Evolutionary conservation across 2,888 invertebrate genomes (phyloP).

Genomic region (Aleiodes testaceus): DNA sequence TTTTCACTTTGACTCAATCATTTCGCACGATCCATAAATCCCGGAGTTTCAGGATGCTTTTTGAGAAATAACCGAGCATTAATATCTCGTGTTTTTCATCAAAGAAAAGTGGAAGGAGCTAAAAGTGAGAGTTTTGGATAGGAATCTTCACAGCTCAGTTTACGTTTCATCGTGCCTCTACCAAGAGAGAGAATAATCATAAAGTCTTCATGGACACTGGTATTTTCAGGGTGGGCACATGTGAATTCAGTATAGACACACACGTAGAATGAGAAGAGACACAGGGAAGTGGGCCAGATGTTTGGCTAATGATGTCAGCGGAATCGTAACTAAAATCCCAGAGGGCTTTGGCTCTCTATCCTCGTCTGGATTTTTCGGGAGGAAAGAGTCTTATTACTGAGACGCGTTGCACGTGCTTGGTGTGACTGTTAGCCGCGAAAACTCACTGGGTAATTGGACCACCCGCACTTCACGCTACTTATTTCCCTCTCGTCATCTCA

Average conservation of each 20-base stretch:
- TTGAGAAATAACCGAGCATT: not conserved
- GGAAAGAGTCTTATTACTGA: slow-evolving; percentile 71
- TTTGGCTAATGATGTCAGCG: slow-evolving; percentile 73
- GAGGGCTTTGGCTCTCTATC: slow-evolving; percentile 47
- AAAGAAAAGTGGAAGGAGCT: not conserved
- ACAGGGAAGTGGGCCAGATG: slow-evolving; percentile 67
- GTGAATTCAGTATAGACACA: slow-evolving; percentile 21
- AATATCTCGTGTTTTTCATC: slow-evolving; percentile 13
- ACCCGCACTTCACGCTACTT: slow-evolving; percentile 65
- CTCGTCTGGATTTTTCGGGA: slow-evolving; percentile 50
- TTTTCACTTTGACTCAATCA: slow-evolving; percentile 44
- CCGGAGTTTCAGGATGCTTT: slow-evolving; percentile 1
- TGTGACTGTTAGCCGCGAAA: slow-evolving; percentile 61
- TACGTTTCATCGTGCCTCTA: slow-evolving; percentile 17
- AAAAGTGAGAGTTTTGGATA: not conserved
- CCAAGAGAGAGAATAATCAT: slow-evolving; percentile 17
- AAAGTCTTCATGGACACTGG: slow-evolving; percentile 15
- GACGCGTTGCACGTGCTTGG: slow-evolving; percentile 44
- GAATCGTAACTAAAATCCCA: slow-evolving; percentile 71
- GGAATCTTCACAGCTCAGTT: slow-evolving; percentile 3
- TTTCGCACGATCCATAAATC: slow-evolving; percentile 14
- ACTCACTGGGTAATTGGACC: slow-evolving; percentile 72
- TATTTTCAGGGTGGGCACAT: slow-evolving; percentile 31
- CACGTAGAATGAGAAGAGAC: slow-evolving; percentile 2
- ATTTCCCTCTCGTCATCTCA: slow-evolving; percentile 41